Conservation (phyloP, 2,113 vertebrate genomes). For the Axis porcinus region DNA sequence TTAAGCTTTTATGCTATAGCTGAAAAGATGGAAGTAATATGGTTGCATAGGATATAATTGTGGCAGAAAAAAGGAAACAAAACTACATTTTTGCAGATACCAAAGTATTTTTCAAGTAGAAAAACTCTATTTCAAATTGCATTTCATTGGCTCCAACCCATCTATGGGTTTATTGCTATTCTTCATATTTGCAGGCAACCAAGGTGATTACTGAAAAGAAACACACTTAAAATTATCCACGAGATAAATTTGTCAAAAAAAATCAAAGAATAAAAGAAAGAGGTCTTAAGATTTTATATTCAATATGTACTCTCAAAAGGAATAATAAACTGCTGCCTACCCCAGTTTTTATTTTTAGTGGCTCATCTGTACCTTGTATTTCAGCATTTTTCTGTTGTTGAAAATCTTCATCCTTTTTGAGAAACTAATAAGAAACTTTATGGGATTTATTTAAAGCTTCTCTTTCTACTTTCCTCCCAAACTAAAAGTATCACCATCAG, state of each 20-base stretch:
- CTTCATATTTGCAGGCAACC: neutral
- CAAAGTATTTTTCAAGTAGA: neutral
- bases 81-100: neutral
- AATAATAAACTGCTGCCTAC: neutral
- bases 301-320: neutral
- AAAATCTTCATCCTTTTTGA: neutral
- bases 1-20: neutral
- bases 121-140: neutral
- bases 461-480: neutral
- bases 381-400: neutral
- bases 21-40: neutral
- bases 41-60: neutral
- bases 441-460: conserved; percentile 14
- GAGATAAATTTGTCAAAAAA: neutral
- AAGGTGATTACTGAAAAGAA: neutral
- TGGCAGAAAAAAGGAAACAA: neutral
- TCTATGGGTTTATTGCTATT: neutral
- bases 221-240: neutral
- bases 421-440: conserved; percentile 9
- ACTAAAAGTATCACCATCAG: neutral
- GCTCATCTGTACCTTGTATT: neutral
- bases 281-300: neutral
- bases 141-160: neutral
- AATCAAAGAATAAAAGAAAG: neutral
- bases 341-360: neutral